Conservation (phyloP, 64 coral and sea anemone species). For the Pocillopora verrucosa region DNA sequence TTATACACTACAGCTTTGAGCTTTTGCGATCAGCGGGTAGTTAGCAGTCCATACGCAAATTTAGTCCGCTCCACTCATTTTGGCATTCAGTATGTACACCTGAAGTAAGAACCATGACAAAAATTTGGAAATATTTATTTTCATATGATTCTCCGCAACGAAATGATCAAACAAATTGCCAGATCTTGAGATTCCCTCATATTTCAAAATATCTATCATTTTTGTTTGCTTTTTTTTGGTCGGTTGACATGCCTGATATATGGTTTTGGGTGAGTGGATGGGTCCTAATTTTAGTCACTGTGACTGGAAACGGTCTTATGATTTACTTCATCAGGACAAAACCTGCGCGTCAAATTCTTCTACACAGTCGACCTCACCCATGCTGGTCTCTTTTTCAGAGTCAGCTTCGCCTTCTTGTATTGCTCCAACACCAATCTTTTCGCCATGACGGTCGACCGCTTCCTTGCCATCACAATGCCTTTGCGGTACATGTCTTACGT, state of each 20-base stretch:
- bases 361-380: background rate
- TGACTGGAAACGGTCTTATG: slow-evolving; percentile 33
- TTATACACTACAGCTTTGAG: too few species aligned
- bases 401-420: slow-evolving; percentile 3
- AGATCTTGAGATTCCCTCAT: too few species aligned
- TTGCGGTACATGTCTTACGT: background rate
- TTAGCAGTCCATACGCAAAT: too few species aligned
- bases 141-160: too few species aligned
- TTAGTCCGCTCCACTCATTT: too few species aligned
- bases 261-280: slow-evolving; percentile 13
- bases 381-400: background rate
- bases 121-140: too few species aligned
- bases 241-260: background rate
- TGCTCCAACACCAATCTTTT: slow-evolving; percentile 6
- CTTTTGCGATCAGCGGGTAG: too few species aligned
- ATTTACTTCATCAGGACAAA: slow-evolving; percentile 9
- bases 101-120: too few species aligned
- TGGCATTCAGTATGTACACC: too few species aligned
- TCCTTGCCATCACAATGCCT: background rate
- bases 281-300: background rate
- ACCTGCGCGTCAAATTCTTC: background rate
- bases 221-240: background rate
- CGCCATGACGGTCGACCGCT: slow-evolving; percentile 7
- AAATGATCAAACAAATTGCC: too few species aligned
- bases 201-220: too few species aligned